Conservation (phyloP, 2,888 invertebrate species). For the Chesias legatella region DNA sequence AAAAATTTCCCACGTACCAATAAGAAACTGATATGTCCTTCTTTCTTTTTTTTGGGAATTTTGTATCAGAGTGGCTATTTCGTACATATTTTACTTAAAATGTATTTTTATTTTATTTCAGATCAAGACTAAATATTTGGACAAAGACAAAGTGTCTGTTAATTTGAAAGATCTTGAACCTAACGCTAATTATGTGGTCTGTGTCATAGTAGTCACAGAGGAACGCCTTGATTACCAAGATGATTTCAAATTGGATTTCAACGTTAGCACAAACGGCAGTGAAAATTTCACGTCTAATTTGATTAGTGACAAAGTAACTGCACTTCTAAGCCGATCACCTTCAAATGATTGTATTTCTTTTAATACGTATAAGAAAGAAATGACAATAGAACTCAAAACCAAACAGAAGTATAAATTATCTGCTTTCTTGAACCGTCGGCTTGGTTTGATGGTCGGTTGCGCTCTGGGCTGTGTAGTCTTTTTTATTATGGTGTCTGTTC, state of each 20-base stretch:
- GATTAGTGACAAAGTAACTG: slow-evolving; percentile 57
- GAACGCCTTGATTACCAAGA: slow-evolving; percentile 52
- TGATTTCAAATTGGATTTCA: slow-evolving; percentile 36
- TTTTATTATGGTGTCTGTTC: slow-evolving; percentile 69
- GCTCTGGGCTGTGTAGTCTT: slow-evolving; percentile 69
- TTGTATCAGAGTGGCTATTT: too few relatives aligned
- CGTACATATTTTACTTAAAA: too few relatives aligned
- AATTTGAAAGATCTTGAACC: slow-evolving; percentile 55
- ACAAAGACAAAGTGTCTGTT: slow-evolving; percentile 60
- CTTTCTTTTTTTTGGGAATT: too few relatives aligned
- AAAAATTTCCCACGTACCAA: too few relatives aligned
- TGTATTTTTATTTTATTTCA: slow-evolving; percentile 42
- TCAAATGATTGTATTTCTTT: slow-evolving; percentile 72
- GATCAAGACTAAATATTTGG: slow-evolving; percentile 65
- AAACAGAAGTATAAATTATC: slow-evolving; percentile 57
- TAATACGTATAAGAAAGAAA: slow-evolving; percentile 59
- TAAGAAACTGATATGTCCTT: too few relatives aligned
- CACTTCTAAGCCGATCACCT: slow-evolving; percentile 60
- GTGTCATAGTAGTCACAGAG: slow-evolving; percentile 61
- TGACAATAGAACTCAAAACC: slow-evolving; percentile 46
- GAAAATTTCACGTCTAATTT: slow-evolving; percentile 53
- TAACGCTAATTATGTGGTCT: slow-evolving; percentile 64
- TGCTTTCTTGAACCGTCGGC: slow-evolving; percentile 60
- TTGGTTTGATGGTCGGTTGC: slow-evolving; percentile 73
- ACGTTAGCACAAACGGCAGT: slow-evolving; percentile 42